A percentile compares a stretch with the other conserved stretches of the same genome.
Evolutionary conservation across 2,888 invertebrate species (phyloP).

Genomic region (Troides oblongomaculatus): DNA sequence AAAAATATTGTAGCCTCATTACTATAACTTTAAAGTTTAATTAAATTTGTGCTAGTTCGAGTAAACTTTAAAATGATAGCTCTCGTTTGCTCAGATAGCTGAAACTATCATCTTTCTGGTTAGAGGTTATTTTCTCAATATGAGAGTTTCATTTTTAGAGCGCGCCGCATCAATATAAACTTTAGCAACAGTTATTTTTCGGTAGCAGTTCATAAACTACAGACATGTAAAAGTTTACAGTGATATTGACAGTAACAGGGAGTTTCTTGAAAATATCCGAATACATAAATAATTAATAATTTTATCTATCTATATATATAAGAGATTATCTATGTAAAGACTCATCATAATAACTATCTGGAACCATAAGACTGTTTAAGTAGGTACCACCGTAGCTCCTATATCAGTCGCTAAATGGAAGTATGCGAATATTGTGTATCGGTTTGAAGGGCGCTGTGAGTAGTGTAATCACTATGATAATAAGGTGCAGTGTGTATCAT

Average conservation of each 20-base stretch:
- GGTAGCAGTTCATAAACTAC: background rate
- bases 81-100: slow-evolving; percentile 4
- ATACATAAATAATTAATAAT: no score
- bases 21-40: slow-evolving; percentile 4
- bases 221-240: background rate
- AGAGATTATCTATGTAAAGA: no score
- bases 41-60: slow-evolving; percentile 1
- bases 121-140: slow-evolving; percentile 6
- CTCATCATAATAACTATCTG: no score
- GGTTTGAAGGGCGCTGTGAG: no score
- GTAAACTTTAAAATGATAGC: slow-evolving; percentile 4
- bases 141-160: slow-evolving; percentile 7
- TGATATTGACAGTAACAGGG: background rate
- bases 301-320: no score
- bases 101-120: slow-evolving; percentile 10
- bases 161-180: slow-evolving; percentile 8
- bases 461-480: no score
- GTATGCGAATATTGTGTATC: no score
- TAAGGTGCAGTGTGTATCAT: no score
- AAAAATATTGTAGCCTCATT: no score
- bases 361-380: no score
- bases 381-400: no score
- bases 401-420: no score
- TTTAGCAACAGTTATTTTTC: background rate
- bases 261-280: background rate